Evolutionary conservation across 2,888 invertebrate genomes (phyloP), one percentile per base, ranked within the genome.

Genomic region (Tridacna crocea): DNA sequence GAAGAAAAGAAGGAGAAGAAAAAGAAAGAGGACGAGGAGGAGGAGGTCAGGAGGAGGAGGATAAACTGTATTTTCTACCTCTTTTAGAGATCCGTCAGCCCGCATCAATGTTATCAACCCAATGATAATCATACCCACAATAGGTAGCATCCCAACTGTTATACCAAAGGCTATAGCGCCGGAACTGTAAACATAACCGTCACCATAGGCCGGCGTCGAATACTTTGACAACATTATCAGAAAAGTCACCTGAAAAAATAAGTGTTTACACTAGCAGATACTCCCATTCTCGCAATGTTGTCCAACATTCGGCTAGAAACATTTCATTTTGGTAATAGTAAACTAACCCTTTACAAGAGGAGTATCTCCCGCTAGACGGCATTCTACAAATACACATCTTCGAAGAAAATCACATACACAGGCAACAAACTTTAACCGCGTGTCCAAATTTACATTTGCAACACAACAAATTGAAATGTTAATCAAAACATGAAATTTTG

Each of bases 171-270:
- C 74, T 27, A 81, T 74, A 8, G 81, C 55, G 19, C 68, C 58
- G 8, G 55, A 3, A 46, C 63, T 48, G 72, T 82, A 82, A 15
- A 75, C 75, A 55, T 82, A 82, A 13, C 77, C 77, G 48, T 78
- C 82, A 10, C 82, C 82, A 66, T 82, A 82, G 47, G 63, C 78
- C 11, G 82, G 82, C 1, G 75, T 22, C 0, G 82, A 78, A 24
- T 78, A 82, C 12, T 60, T 48, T 8, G 75, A 55, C 24, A 82
- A 19, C 72, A 82, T 74, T 1, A 82, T 26, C 12, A 82, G 17
- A 48, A 82, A 82, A 11, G 75, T 72, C 0, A 75, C 24, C 82
- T 82, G 66, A 12, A 82, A 78, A 17, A 46, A 61, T 10, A 22
- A 36, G 36, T 36, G 36, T 36, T 36, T 4, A 36, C 36, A 36